phyloP scores from a whole-genome alignment of 2,797 vertebrate species.

The Sciurus vulgaris region DNA sequence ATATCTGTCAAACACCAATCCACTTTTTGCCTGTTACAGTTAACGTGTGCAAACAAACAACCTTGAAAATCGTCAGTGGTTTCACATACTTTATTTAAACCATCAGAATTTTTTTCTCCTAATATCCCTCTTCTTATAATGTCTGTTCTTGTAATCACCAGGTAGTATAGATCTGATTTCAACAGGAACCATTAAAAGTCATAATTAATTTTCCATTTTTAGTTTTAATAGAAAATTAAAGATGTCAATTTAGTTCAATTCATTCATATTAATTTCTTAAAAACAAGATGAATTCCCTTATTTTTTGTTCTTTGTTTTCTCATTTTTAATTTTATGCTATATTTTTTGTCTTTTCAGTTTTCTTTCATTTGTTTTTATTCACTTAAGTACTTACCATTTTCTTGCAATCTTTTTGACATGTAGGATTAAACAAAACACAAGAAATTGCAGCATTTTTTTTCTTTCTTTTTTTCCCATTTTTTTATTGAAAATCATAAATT shows the following conservation, averaged over 20 bases:
- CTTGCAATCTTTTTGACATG: not conserved
- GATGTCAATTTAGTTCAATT: not conserved
- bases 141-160: not conserved
- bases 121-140: not conserved
- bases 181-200: not conserved
- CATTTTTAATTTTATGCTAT: not conserved
- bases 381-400: not conserved
- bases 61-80: not conserved
- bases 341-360: not conserved
- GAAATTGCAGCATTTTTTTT: not conserved
- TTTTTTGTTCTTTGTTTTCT: not conserved
- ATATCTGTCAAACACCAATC: conserved; percentile 55
- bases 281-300: not conserved
- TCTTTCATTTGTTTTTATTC: not conserved
- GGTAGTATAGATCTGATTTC: not conserved
- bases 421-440: not conserved
- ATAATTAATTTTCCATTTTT: not conserved
- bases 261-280: not conserved
- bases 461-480: too few species aligned
- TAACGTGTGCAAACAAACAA: not conserved
- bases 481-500: too few species aligned
- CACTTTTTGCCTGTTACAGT: not conserved
- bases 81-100: not conserved
- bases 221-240: not conserved
- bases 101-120: not conserved